Percentiles rank a stretch among this genome's conserved stretches.
These are phyloP conservation scores for Sinosuthora webbiana DNA, from an alignment of 2,113 vertebrate genomes.

Conservation along the genomic window DNA sequence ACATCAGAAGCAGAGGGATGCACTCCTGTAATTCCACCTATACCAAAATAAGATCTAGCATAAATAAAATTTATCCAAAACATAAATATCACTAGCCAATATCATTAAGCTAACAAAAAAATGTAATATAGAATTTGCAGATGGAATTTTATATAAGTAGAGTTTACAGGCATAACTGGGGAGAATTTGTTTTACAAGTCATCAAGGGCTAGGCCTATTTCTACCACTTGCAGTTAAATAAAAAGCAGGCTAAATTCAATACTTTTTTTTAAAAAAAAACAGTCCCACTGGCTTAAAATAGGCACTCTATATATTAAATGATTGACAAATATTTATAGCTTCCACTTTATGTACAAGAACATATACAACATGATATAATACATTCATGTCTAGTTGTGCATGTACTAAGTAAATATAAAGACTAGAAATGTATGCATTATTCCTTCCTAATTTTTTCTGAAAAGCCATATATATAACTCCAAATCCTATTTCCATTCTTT, in stretches of 20 bases:
- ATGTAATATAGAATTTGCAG: not conserved
- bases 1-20: not conserved
- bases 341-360: not conserved
- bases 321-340: not conserved
- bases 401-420: slow-evolving; percentile 18
- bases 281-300: not conserved
- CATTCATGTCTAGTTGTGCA: not conserved
- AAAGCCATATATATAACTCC: not conserved
- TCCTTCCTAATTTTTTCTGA: not conserved
- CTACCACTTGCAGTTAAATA: not conserved
- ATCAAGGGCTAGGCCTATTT: not conserved
- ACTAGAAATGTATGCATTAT: not conserved
- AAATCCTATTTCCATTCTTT: not conserved
- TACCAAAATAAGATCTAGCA: not conserved
- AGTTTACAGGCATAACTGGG: not conserved
- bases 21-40: not conserved
- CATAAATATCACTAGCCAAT: not conserved
- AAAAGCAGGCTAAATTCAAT: not conserved
- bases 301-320: not conserved
- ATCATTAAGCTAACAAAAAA: not conserved
- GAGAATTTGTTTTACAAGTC: not conserved
- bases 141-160: not conserved
- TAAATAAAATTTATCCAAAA: not conserved
- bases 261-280: not conserved
- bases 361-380: not conserved